phyloP scores from a whole-genome alignment of 2,888 invertebrate species.

The Caenorhabditis japonica region DNA sequence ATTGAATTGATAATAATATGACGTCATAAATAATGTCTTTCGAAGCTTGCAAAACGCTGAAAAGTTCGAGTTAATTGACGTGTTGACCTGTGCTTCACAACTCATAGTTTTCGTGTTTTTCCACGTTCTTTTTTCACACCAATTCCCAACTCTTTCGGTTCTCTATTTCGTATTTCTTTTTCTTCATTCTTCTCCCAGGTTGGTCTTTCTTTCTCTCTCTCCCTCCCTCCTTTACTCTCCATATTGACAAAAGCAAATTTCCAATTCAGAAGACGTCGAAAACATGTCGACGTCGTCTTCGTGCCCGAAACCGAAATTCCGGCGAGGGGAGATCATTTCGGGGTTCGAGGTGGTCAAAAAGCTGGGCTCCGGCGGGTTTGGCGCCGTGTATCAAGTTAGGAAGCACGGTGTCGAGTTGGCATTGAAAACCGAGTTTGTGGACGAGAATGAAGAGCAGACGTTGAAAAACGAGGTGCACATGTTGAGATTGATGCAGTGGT shows the following conservation, averaged over 20 bases:
- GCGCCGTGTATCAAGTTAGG: slow-evolving; percentile 64
- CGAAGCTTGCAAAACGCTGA: too few relatives aligned
- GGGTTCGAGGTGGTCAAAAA: slow-evolving; percentile 56
- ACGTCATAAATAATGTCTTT: too few relatives aligned
- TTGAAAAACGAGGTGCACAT: slow-evolving; percentile 59
- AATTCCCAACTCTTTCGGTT: background rate
- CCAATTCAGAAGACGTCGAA: slow-evolving; percentile 11
- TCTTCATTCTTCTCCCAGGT: background rate
- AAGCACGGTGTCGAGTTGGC: slow-evolving; percentile 55
- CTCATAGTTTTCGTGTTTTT: too few relatives aligned
- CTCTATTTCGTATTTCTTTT: background rate
- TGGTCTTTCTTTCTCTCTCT: too few relatives aligned
- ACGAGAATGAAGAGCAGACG: slow-evolving; percentile 45
- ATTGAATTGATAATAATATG: too few relatives aligned
- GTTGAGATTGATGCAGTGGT: slow-evolving; percentile 63
- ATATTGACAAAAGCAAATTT: too few relatives aligned
- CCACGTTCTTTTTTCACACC: too few relatives aligned
- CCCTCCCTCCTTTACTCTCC: too few relatives aligned
- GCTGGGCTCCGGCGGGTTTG: slow-evolving; percentile 70
- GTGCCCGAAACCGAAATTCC: slow-evolving; percentile 45
- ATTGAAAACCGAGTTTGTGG: slow-evolving; percentile 65
- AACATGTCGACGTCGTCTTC: slow-evolving; percentile 51
- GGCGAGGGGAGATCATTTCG: slow-evolving; percentile 10
- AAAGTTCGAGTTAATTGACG: too few relatives aligned
- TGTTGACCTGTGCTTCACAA: too few relatives aligned